These are phyloP conservation scores for Malurus melanocephalus DNA, from an alignment of 2,113 vertebrate genomes.

Conservation along the genomic window DNA sequence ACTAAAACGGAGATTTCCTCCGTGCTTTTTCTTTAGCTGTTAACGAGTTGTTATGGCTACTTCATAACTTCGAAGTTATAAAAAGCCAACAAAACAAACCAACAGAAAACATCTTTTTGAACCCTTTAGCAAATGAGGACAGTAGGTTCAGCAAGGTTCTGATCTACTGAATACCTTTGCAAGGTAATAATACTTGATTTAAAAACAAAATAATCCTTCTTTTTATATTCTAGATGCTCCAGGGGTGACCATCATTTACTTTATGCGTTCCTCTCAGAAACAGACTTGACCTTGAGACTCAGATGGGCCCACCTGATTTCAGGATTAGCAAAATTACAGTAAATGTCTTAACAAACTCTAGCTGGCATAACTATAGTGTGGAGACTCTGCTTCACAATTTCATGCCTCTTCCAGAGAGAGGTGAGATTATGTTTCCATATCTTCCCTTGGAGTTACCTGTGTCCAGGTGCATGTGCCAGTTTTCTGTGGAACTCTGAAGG, in stretches of 20 bases:
- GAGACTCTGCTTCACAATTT: neutral
- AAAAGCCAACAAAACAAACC: neutral
- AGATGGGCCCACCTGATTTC: neutral
- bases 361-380: rapidly evolving
- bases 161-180: neutral
- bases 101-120: neutral
- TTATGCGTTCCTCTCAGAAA: neutral
- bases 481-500: neutral
- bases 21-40: neutral
- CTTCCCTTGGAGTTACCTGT: neutral
- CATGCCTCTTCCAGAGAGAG: neutral
- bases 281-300: neutral
- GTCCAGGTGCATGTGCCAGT: neutral
- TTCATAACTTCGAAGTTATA: neutral
- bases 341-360: neutral
- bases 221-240: neutral
- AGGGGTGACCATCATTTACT: neutral
- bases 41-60: neutral
- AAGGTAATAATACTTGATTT: neutral
- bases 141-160: neutral
- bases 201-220: neutral
- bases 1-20: neutral
- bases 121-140: neutral
- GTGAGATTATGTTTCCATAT: neutral
- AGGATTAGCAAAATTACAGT: neutral